phyloP scores from a whole-genome alignment of 2,113 vertebrate species.

The Phaethon lepturus region DNA sequence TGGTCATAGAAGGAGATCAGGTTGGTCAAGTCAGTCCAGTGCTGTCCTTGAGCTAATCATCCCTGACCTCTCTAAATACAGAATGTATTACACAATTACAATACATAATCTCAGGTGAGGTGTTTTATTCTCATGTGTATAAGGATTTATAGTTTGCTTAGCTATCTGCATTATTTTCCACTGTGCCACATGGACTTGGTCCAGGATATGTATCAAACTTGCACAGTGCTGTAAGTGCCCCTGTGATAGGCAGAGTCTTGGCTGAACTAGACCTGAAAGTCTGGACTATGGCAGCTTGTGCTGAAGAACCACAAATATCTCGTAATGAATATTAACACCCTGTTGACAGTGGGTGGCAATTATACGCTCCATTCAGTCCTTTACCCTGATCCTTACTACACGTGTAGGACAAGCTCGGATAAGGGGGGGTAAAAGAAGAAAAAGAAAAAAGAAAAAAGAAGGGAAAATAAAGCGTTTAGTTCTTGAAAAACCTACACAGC shows the following conservation, averaged over 20 bases:
- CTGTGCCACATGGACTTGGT: not conserved
- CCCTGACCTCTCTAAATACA: not conserved
- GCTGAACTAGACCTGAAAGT: not conserved
- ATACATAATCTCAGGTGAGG: not conserved
- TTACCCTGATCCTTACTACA: not conserved
- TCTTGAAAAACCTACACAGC: not conserved
- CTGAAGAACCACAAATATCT: not conserved
- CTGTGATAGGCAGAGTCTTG: not conserved
- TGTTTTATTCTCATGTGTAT: not conserved
- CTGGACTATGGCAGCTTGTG: not conserved
- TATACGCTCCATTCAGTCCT: not conserved
- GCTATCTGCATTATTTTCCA: not conserved
- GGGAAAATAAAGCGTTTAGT: fast-evolving
- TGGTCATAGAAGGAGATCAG: too few relatives aligned
- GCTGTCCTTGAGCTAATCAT: not conserved
- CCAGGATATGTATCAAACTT: not conserved
- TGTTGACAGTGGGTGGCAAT: not conserved
- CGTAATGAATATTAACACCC: not conserved
- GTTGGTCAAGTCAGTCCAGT: not conserved
- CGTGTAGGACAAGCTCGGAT: not conserved
- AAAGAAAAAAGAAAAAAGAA: too few relatives aligned
- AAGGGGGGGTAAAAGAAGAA: fast-evolving
- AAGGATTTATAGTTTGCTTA: not conserved
- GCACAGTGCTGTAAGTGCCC: not conserved
- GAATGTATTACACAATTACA: not conserved